Evolutionary conservation across 2,888 invertebrate species (phyloP), one percentile per base, ranked within the genome.

Genomic region (Seira sanloemensis): DNA sequence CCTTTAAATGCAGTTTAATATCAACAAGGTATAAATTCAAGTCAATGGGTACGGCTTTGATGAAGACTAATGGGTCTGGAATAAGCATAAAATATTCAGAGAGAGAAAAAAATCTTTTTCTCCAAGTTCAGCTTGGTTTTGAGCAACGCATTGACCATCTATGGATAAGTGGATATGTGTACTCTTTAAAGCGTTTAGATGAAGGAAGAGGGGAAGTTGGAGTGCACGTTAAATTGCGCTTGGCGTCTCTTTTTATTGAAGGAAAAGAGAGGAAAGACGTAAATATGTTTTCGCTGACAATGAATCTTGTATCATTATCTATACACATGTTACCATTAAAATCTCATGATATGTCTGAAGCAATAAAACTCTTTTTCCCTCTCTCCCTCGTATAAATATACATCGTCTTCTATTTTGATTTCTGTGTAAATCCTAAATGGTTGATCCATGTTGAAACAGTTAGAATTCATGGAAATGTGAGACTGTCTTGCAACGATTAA

Each of bases 281-380:
- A 23, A 27, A 71, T 58, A 65, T 24, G 19, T 21, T 26, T 24
- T 67, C 18, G 18, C 74, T 80, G 80, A 80, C 80, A 80, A 74
- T 73, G 80, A 80, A 46, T 65, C 80, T 80, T 80, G 80, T 74
- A 80, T 80, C 80, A 74, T 80, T 80, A 80, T 80, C 80, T 74
- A 26, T 80, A 80, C 80, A 80, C 80, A 80, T 80, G 80, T 80
- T 80, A 67, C 80, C 62, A 80, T 80, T 80, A 80, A 80, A 80
- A 80, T 73, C 73, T 74, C 80, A 80, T 80, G 80, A 80, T 80
- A 54, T 68, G 24, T 54, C 73, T 25, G 27, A 68, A 37, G 74
- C 68, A 74, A 80, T 80, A 80, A 80, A 80, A 80, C 25, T 23
- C 27, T 74, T 50, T 50, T 50, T 12, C 2, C 50, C n/a, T 50